Percentiles rank a stretch among this genome's conserved stretches.
phyloP scores from a whole-genome alignment of 2,113 vertebrate genomes.

The Chloropsis hardwickii region DNA sequence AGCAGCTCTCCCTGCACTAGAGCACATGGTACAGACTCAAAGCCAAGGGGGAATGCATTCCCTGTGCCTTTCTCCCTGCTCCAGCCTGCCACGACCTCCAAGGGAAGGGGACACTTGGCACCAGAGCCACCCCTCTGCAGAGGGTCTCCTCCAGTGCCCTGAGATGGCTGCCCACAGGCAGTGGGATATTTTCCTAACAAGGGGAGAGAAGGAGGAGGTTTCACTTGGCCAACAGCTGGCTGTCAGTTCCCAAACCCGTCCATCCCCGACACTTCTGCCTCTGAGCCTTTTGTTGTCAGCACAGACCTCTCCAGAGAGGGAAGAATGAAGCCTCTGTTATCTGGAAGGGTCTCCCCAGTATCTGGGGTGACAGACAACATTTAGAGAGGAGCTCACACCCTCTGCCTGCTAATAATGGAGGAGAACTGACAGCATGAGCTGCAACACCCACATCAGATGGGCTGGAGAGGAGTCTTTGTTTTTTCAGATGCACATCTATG shows the following conservation, averaged over 20 bases:
- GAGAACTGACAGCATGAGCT: not conserved
- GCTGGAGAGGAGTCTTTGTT: not conserved
- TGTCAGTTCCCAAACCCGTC: not conserved
- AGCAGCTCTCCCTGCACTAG: slow-evolving; percentile 12
- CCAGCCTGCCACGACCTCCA: not conserved
- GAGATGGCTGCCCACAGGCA: not conserved
- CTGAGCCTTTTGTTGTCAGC: slow-evolving; percentile 1
- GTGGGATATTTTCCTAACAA: not conserved
- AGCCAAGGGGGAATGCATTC: not conserved
- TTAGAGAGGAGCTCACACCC: not conserved
- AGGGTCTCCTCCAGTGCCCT: not conserved
- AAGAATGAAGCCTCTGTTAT: slow-evolving; percentile 23
- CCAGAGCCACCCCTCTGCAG: not conserved
- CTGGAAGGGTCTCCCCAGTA: slow-evolving; percentile 14
- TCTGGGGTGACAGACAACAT: not conserved
- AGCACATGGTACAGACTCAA: not conserved
- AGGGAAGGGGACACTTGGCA: not conserved
- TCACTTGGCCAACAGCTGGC: not conserved
- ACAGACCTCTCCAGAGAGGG: not conserved
- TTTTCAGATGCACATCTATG: not conserved
- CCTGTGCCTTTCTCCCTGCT: not conserved
- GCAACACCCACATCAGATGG: not conserved
- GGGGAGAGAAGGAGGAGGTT: not conserved
- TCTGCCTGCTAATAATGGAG: not conserved
- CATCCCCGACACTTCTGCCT: not conserved